A percentile compares a stretch with the other conserved stretches of the same genome.
Evolutionary conservation across 2,888 invertebrate species (phyloP).

Genomic region (Achlya flavicornis): DNA sequence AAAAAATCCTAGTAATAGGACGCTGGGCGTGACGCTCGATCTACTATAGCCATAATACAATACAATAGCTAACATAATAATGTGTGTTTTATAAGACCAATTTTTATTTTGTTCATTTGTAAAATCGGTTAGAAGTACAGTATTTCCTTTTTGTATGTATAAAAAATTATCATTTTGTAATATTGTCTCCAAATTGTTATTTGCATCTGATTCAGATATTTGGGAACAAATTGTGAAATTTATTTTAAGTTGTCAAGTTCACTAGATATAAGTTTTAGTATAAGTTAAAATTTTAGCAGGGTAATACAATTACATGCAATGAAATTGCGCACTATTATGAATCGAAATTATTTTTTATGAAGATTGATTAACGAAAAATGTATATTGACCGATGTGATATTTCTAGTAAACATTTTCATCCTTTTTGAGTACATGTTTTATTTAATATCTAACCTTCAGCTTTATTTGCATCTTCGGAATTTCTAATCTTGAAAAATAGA

Average conservation of each 20-base stretch:
- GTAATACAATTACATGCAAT: not conserved
- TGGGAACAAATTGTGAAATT: not conserved
- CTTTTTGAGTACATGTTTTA: not conserved
- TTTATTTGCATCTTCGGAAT: not conserved
- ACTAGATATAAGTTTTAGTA: not conserved
- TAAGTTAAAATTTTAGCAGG: not conserved
- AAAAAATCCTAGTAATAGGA: not conserved
- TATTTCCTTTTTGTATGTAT: not conserved
- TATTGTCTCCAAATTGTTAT: not conserved
- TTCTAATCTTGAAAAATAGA: not conserved
- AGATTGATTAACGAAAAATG: not conserved
- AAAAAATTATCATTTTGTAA: not conserved
- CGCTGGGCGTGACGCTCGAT: constrained; percentile 18
- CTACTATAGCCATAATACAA: not conserved
- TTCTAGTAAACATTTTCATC: not conserved
- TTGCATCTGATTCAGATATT: not conserved
- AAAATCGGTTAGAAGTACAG: not conserved
- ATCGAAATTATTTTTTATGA: not conserved
- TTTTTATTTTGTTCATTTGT: not conserved
- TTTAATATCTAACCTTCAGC: not conserved
- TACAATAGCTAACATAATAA: constrained; percentile 17
- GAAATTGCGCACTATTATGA: not conserved
- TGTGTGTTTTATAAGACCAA: constrained; percentile 14
- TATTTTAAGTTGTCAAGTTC: not conserved
- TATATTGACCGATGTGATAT: not conserved